These are phyloP conservation scores for Nanorana parkeri DNA, from an alignment of 2,113 vertebrate species.

Conservation along the genomic window DNA sequence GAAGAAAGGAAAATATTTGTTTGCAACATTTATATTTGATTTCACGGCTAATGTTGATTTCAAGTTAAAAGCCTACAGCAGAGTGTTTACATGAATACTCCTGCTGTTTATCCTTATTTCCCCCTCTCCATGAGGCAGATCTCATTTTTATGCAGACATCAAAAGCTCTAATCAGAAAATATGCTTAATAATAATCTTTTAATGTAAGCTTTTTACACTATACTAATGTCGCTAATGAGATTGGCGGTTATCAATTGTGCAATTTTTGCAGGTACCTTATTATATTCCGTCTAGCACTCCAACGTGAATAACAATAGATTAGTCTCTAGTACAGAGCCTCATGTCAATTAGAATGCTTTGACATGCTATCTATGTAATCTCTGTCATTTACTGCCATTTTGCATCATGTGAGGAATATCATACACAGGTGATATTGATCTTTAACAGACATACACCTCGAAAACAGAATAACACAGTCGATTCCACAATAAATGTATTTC, in stretches of 20 bases:
- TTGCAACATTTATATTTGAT: background rate
- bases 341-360: background rate
- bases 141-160: constrained; percentile 13
- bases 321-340: background rate
- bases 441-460: no score
- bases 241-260: background rate
- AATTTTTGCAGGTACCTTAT: background rate
- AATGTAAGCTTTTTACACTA: constrained; percentile 1
- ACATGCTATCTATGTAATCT: no score
- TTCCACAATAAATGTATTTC: no score
- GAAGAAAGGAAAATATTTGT: background rate
- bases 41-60: background rate
- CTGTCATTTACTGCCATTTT: no score
- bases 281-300: background rate
- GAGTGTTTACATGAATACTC: constrained; percentile 16
- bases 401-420: no score
- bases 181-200: constrained; percentile 10
- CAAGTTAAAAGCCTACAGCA: background rate
- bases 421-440: no score
- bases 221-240: constrained; percentile 4
- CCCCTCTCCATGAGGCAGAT: constrained; percentile 10
- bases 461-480: no score
- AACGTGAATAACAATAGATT: background rate
- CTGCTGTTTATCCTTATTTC: constrained; percentile 15
- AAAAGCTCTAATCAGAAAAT: constrained; percentile 18